These are phyloP conservation scores for Cepaea hortensis DNA, from an alignment of 2,888 invertebrate genomes.

Conservation along the genomic window DNA sequence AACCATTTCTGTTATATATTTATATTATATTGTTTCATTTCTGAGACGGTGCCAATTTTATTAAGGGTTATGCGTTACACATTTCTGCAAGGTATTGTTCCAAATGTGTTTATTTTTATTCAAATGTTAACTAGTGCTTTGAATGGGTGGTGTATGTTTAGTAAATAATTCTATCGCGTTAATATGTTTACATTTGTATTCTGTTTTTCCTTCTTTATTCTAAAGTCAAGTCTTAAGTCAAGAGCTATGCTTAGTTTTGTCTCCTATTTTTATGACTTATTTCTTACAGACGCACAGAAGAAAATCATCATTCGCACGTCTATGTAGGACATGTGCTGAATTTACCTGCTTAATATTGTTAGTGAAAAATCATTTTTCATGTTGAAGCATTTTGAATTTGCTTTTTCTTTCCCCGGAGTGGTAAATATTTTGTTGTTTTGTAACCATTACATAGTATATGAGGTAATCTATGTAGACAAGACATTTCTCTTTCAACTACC, in stretches of 20 bases:
- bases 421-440: slow-evolving; percentile 37
- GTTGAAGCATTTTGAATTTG: slow-evolving; percentile 9
- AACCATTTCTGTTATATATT: not conserved
- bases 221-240: too few species aligned
- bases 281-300: not conserved
- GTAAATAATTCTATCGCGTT: not conserved
- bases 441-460: slow-evolving; percentile 42
- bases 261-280: not conserved
- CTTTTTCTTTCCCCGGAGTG: slow-evolving; percentile 14
- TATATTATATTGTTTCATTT: not conserved
- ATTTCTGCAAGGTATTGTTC: not conserved
- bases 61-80: not conserved
- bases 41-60: too few species aligned
- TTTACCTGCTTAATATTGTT: slow-evolving; percentile 11
- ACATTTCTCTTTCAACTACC: slow-evolving; percentile 1
- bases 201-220: too few species aligned
- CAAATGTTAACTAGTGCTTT: too few species aligned
- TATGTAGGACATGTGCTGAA: not conserved
- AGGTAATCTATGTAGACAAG: slow-evolving; percentile 21
- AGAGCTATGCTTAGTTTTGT: not conserved
- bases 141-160: not conserved
- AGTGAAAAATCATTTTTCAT: slow-evolving; percentile 1
- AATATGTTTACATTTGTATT: too few species aligned
- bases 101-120: not conserved
- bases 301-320: not conserved